Evolutionary conservation across 2,888 invertebrate genomes (phyloP), one percentile per base, ranked within the genome.

Genomic region (Cheilosia variabilis): DNA sequence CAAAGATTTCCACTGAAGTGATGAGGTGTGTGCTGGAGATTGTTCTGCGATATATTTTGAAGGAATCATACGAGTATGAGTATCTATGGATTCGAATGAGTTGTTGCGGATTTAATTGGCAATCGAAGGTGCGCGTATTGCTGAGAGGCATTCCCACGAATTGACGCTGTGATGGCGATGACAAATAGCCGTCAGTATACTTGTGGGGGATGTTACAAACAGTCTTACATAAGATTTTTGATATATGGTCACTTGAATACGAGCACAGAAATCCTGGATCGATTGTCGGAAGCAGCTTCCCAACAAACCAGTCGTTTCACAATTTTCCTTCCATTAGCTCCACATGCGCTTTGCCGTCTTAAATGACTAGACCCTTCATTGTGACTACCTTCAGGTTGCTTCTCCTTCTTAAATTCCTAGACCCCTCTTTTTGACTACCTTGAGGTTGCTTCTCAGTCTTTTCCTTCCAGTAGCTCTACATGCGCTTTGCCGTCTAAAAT

Each of bases 121-220:
- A 62, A 55, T 50, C 27, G 43, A 17, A 41, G 62, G 50, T 37
- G 37, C 43, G 37, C 41, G 66, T 65, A 58, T 41, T 41, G 68
- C 78, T 63, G 9, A 10, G 43, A 73, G 78, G 73, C 53, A 41
- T 78, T 84, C 73, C 53, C 73, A 84, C 73, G 78, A 65, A 17
- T 1, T 43, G 63, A 58, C 50, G 24, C 4, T 10, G 47, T 37
- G 19, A 27, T 66, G 17, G 65, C 13, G 60, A 58, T 72, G 65
- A 66, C 45, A 41, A 55, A 66, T 62, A 47, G 41, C 45, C 63
- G 13, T 4, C 10, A 37, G 50, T 7, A 10, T 22, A 43, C 43
- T 50, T 60, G 65, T 15, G 65, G 52, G 34, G 57, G 69, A 53
- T 34, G 50, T 9, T 13, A 19, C 7, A 9, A 6, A 31, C 9